These are phyloP conservation scores for Octonoba sinensis DNA, from an alignment of 2,888 invertebrate species.

Conservation along the genomic window DNA sequence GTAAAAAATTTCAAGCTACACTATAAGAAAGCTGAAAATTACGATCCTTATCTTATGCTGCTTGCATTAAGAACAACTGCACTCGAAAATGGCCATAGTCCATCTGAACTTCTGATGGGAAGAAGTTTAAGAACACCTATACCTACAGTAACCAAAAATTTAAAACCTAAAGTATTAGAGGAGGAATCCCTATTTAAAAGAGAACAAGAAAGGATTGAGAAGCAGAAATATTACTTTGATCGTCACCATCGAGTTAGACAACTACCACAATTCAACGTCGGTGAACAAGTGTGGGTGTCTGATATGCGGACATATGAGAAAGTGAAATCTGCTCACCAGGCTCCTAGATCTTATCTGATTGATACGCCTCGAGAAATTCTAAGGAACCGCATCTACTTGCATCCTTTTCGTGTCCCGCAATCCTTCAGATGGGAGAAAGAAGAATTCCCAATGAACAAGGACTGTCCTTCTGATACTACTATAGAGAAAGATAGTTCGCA, in stretches of 20 bases:
- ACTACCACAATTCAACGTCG: slow-evolving; percentile 5
- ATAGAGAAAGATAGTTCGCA: neutral
- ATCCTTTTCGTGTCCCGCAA: neutral
- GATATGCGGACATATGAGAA: too few relatives aligned
- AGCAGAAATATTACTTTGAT: slow-evolving; percentile 9
- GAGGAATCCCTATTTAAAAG: neutral
- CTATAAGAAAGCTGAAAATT: slow-evolving; percentile 66
- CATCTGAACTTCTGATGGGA: too few relatives aligned
- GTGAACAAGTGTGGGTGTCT: too few relatives aligned
- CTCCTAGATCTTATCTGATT: slow-evolving; percentile 3
- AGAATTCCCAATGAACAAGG: neutral
- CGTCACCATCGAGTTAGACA: neutral
- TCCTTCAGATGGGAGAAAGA: neutral
- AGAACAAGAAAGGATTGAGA: neutral
- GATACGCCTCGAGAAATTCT: neutral
- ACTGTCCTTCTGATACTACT: neutral
- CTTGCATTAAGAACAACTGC: too few relatives aligned
- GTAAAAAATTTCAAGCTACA: slow-evolving; percentile 66
- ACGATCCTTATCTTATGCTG: slow-evolving; percentile 65
- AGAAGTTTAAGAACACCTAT: too few relatives aligned
- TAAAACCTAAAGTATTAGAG: slow-evolving; percentile 15
- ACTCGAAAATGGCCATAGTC: too few relatives aligned
- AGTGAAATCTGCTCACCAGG: too few relatives aligned
- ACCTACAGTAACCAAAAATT: slow-evolving; percentile 47
- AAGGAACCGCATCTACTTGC: neutral